Evolutionary conservation across 2,797 vertebrate species (phyloP).

Genomic region (Taeniopygia guttata): DNA sequence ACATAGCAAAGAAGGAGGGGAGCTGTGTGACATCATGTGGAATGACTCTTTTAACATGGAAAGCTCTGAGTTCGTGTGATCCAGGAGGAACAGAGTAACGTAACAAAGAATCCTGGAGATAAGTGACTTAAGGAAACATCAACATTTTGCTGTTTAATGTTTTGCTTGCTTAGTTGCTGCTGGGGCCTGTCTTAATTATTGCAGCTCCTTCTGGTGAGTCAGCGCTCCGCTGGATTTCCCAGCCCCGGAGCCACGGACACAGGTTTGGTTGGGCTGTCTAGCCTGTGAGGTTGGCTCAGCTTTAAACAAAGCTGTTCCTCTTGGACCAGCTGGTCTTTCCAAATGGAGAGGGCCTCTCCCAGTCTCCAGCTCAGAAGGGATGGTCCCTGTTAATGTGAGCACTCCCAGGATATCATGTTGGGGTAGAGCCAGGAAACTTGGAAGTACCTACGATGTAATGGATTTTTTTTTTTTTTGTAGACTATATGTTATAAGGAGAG

Average conservation of each 20-base stretch:
- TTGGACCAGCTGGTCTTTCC: constrained; percentile 29
- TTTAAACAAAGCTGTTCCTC: constrained; percentile 32
- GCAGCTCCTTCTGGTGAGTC: constrained; percentile 46
- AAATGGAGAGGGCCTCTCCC: constrained; percentile 39
- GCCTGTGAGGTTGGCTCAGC: constrained; percentile 50
- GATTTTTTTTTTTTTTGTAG: neutral
- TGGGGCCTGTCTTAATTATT: constrained; percentile 29
- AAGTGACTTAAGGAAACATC: constrained; percentile 16
- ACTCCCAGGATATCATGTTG: neutral
- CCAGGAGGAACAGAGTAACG: neutral
- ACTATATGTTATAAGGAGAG: neutral
- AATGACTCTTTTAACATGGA: neutral
- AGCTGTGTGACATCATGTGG: neutral
- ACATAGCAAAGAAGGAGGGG: neutral
- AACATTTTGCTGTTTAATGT: constrained; percentile 9
- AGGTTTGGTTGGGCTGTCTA: constrained; percentile 43
- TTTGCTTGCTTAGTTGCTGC: constrained; percentile 24
- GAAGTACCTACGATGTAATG: neutral
- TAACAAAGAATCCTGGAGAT: neutral
- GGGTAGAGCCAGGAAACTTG: neutral
- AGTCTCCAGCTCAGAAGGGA: neutral
- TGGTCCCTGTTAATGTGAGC: neutral
- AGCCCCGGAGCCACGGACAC: neutral
- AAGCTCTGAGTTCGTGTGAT: neutral
- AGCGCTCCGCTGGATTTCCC: constrained; percentile 33